Base-by-base conservation (phyloP, 2,888 invertebrate species). In the Caprella mutica region DNA sequence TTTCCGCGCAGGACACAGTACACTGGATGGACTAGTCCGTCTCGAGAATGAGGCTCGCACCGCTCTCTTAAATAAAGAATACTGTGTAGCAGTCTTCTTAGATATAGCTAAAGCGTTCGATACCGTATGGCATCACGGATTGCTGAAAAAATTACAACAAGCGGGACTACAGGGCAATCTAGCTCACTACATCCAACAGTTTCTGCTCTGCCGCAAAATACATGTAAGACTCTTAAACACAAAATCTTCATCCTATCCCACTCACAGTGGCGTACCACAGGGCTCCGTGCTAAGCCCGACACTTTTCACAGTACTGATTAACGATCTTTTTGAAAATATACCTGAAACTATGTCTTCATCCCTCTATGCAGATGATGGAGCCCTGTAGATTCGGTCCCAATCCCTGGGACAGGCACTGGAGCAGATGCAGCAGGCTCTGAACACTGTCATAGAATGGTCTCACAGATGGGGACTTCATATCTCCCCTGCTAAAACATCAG, bases 401-500 rank as follows among this genome's bases (percentile, higher is more conserved):
- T 23, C 35, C 12, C 33, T 23, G n/a, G 17, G 17, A 17, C 12
- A 8, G 5, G 33, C 38, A 17, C 9, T 23, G 1, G 12, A n/a
- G 4, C 2, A 1, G 6, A 19, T 51, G 35, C 51, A 33, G 38
- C 17, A 9, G 2, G 17, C 51, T 19, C 33, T 51, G 51, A n/a
- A n/a, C 12, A 5, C 14, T 5, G n/a, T 51, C 6, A 14, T 23
- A 12, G 38, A 23, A 6, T 51, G 51, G 51, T 17, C 26, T 8
- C 5, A 2, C 35, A 21, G 6, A 8, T 38, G 51, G 35, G 51
- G 51, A 4, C 38, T 51, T 3, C 17, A 8, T n/a, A 3, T 30
- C 9, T 51, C 35, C n/a, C 51, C 51, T 21, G 14, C 33, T 29
- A 51, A 51, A n/a, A 51, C 51, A 3, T 9, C 12, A 38, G 51